phyloP scores from a whole-genome alignment of 2,113 vertebrate species.

The Ochotona princeps region DNA sequence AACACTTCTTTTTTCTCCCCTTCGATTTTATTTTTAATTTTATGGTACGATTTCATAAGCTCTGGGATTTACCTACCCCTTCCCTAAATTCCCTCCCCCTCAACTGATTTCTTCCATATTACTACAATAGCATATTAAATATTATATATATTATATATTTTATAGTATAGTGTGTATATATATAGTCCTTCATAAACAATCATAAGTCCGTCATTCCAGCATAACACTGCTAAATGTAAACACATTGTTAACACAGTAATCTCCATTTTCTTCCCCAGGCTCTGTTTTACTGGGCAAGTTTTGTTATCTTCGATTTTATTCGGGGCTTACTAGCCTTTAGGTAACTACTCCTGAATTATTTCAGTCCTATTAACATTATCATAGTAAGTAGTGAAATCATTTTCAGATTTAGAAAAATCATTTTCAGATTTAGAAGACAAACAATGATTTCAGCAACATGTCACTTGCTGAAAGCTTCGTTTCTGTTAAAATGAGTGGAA shows the following conservation, averaged over 20 bases:
- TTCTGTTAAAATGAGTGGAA: background rate
- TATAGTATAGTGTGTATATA: too few species aligned
- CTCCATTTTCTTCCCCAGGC: background rate
- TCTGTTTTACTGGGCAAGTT: background rate
- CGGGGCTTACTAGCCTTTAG: background rate
- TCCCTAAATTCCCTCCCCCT: too few species aligned
- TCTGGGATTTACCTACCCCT: too few species aligned
- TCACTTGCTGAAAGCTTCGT: background rate
- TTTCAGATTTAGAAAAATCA: background rate
- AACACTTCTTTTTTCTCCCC: too few species aligned
- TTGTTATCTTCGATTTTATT: background rate
- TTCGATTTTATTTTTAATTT: too few species aligned
- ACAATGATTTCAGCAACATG: background rate
- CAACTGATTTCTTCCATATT: too few species aligned
- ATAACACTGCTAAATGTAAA: background rate
- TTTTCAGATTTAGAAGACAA: constrained; percentile 44
- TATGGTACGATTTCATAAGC: too few species aligned
- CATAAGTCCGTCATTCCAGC: background rate
- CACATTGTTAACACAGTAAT: background rate
- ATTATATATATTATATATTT: too few species aligned
- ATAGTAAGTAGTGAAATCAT: background rate
- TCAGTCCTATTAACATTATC: background rate
- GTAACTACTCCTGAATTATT: background rate
- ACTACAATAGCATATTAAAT: too few species aligned
- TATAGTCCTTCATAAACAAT: too few species aligned